phyloP scores from a whole-genome alignment of 2,888 invertebrate species.

The Meloe dianella region DNA sequence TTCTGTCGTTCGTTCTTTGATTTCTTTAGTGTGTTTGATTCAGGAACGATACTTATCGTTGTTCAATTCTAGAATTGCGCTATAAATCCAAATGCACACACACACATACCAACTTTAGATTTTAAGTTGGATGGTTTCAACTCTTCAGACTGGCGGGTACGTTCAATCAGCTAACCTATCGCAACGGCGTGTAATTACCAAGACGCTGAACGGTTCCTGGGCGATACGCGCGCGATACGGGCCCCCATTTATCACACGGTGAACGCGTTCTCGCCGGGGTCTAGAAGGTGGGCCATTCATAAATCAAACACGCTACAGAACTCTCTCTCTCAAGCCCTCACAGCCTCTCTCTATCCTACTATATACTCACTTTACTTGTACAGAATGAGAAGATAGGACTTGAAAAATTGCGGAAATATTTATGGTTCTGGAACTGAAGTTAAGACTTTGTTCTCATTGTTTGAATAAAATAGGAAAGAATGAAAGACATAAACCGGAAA shows the following conservation, averaged over 20 bases:
- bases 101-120: constrained; percentile 17
- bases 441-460: constrained; percentile 5
- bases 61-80: constrained; percentile 44
- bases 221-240: constrained; percentile 45
- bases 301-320: constrained; percentile 45
- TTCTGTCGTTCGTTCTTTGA: not conserved
- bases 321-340: constrained; percentile 30
- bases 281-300: constrained; percentile 46
- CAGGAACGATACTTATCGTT: constrained; percentile 34
- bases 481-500: not conserved
- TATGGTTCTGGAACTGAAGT: constrained; percentile 19
- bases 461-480: not conserved
- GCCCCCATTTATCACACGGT: constrained; percentile 47
- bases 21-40: not conserved
- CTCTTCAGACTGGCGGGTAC: constrained; percentile 47
- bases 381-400: constrained; percentile 24
- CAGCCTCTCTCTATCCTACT: not conserved
- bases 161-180: constrained; percentile 51
- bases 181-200: constrained; percentile 50
- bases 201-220: constrained; percentile 46
- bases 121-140: constrained; percentile 40
- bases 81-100: constrained; percentile 42
- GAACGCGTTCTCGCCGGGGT: constrained; percentile 39
- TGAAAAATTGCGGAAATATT: constrained; percentile 39
- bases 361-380: not conserved